phyloP scores from a whole-genome alignment of 2,888 invertebrate genomes.

The Serrognathus titanus region DNA sequence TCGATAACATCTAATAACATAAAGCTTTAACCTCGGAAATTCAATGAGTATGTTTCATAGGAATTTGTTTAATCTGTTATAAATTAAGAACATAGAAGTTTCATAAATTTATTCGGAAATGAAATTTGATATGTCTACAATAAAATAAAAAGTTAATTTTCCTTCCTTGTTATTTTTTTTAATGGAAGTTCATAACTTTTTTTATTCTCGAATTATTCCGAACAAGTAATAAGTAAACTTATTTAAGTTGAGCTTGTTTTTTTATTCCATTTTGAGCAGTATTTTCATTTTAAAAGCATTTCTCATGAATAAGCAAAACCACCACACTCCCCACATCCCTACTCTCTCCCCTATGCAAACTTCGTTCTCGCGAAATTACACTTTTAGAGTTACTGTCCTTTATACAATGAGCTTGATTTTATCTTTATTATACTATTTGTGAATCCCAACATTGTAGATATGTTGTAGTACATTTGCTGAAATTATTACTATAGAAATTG shows the following conservation, averaged over 20 bases:
- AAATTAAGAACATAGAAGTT: too few species aligned
- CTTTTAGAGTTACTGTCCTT: conserved; percentile 36
- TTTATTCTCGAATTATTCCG: conserved; percentile 36
- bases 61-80: too few species aligned
- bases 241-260: conserved; percentile 44
- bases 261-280: conserved; percentile 44
- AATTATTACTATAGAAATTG: background rate
- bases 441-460: conserved; percentile 17
- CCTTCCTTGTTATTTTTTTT: conserved; percentile 8
- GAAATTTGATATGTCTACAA: background rate
- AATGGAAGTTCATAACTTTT: conserved; percentile 20
- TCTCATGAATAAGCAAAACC: conserved; percentile 48
- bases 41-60: too few species aligned
- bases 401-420: conserved; percentile 36
- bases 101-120: too few species aligned
- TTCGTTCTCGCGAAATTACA: conserved; percentile 41
- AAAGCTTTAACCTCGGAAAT: too few species aligned
- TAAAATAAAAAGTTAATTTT: background rate
- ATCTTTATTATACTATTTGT: conserved; percentile 37
- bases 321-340: conserved; percentile 32
- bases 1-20: too few species aligned
- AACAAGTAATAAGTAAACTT: conserved; percentile 46
- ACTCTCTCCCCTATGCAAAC: conserved; percentile 36
- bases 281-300: conserved; percentile 47
- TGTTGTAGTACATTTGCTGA: background rate